Conservation (phyloP, 2,113 vertebrate species). For the Osmerus mordax region DNA sequence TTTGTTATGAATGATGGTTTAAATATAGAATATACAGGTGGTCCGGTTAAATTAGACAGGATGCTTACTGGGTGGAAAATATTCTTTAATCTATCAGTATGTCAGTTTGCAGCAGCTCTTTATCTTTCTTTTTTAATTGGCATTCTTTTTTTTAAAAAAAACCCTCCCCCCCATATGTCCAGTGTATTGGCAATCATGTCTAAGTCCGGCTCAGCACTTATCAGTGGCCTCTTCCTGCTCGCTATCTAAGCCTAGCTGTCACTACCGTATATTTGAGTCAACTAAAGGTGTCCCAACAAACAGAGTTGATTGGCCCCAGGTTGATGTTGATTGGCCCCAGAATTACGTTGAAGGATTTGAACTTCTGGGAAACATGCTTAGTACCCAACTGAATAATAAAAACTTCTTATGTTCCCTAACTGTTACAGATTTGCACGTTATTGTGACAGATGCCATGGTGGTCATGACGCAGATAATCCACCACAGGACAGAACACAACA, state of each 20-base stretch:
- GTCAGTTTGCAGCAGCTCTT: neutral
- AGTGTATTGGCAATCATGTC: too few species aligned
- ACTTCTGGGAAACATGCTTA: neutral
- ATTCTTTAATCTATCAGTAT: too few species aligned
- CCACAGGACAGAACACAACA: neutral
- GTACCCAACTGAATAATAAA: neutral
- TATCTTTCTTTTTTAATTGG: neutral
- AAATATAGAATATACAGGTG: too few species aligned
- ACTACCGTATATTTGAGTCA: too few species aligned
- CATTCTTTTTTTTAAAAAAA: neutral
- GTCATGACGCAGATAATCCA: conserved; percentile 37
- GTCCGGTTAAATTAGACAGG: too few species aligned
- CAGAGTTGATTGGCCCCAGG: too few species aligned
- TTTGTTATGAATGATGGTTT: too few species aligned
- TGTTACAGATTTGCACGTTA: conserved; percentile 14
- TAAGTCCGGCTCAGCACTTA: too few species aligned
- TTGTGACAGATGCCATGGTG: conserved; percentile 34
- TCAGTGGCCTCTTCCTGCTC: too few species aligned
- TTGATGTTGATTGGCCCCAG: neutral
- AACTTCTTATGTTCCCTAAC: neutral
- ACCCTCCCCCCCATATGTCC: neutral
- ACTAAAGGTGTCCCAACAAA: too few species aligned
- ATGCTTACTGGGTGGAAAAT: too few species aligned
- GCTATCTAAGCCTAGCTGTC: too few species aligned
- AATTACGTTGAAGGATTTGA: neutral